Percentiles rank a stretch among this genome's conserved stretches.
phyloP scores from a whole-genome alignment of 2,797 vertebrate species.

The Typhlichthys eigenmanni region DNA sequence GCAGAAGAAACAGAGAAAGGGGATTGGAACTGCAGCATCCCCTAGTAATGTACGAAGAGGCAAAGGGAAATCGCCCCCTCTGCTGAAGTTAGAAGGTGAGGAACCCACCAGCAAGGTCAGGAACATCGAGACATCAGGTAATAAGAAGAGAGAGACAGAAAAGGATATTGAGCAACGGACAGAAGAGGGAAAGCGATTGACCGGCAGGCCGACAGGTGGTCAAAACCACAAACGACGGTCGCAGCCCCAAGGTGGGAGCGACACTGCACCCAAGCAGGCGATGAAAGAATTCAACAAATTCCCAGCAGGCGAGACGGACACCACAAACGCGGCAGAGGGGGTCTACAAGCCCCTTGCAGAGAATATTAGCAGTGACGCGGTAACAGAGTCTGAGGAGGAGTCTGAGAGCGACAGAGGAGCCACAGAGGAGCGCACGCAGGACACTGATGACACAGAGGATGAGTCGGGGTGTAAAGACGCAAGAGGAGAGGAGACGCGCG shows the following conservation, averaged over 20 bases:
- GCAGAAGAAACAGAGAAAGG: slow-evolving; percentile 39
- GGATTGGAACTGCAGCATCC: slow-evolving; percentile 25
- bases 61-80: slow-evolving; percentile 11
- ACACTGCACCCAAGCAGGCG: slow-evolving; percentile 5
- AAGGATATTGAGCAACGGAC: slow-evolving; percentile 23
- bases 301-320: slow-evolving; percentile 27
- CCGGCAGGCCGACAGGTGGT: slow-evolving; percentile 33
- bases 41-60: slow-evolving; percentile 24
- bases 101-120: slow-evolving; percentile 24
- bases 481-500: slow-evolving; percentile 59
- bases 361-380: slow-evolving; percentile 34
- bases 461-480: slow-evolving; percentile 42
- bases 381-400: slow-evolving; percentile 50
- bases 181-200: slow-evolving; percentile 27
- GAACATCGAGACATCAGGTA: slow-evolving; percentile 18
- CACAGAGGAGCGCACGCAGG: slow-evolving; percentile 54
- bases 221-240: slow-evolving; percentile 7
- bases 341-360: slow-evolving; percentile 31
- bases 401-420: slow-evolving; percentile 57
- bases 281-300: slow-evolving; percentile 36
- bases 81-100: slow-evolving; percentile 21
- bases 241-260: slow-evolving; percentile 18
- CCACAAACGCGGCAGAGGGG: slow-evolving; percentile 19
- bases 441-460: slow-evolving; percentile 50
- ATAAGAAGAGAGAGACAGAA: slow-evolving; percentile 23